Evolutionary conservation across 2,888 invertebrate species (phyloP).

Genomic region (Beris morrisii): DNA sequence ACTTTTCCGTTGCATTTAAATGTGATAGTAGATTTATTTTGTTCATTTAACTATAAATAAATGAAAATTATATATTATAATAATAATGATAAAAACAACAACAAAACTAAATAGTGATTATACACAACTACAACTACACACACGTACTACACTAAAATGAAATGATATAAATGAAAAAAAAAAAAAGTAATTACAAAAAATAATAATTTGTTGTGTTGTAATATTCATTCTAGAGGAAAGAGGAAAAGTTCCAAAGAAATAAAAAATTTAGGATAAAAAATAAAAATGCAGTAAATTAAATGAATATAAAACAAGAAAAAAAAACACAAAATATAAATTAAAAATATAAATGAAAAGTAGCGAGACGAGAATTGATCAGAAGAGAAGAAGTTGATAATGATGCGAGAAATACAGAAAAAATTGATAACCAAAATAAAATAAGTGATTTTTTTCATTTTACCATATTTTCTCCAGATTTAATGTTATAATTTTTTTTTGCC

Average conservation of each 20-base stretch:
- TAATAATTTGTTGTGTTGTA: slow-evolving; percentile 27
- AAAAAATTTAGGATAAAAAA: slow-evolving; percentile 18
- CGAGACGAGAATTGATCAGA: no score
- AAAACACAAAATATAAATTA: no score
- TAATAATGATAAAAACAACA: slow-evolving; percentile 40
- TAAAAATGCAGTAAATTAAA: slow-evolving; percentile 27
- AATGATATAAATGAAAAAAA: slow-evolving; percentile 6
- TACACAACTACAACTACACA: slow-evolving; percentile 33
- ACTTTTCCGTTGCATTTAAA: slow-evolving; percentile 43
- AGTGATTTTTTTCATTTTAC: background rate
- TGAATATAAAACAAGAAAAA: slow-evolving; percentile 7
- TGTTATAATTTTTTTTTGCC: no score
- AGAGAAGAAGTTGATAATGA: slow-evolving; percentile 9
- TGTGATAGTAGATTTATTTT: slow-evolving; percentile 43
- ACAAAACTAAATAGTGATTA: slow-evolving; percentile 36
- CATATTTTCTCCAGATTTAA: no score
- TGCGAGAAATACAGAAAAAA: slow-evolving; percentile 27
- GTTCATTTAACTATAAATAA: slow-evolving; percentile 34
- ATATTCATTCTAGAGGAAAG: slow-evolving; percentile 26
- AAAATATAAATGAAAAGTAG: no score
- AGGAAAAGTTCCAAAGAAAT: slow-evolving; percentile 31
- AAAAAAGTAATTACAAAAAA: slow-evolving; percentile 2
- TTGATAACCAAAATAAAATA: slow-evolving; percentile 21
- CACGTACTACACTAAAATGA: background rate
- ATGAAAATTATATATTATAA: slow-evolving; percentile 40